Base-by-base conservation (phyloP, 2,797 vertebrate species). In the Pantherophis vulpinus region DNA sequence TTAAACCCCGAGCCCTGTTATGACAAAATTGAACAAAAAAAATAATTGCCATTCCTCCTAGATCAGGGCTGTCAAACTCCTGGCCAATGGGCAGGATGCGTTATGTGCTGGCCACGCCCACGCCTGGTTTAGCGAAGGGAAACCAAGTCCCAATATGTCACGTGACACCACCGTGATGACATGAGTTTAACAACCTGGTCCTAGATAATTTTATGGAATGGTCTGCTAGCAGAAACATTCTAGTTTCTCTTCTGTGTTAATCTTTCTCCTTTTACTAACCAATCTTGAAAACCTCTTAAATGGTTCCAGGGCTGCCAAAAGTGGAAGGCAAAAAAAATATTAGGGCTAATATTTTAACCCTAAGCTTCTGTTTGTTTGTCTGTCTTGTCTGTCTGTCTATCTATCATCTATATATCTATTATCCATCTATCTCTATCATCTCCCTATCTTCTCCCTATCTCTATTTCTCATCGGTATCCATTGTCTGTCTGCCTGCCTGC, bases 61-160 rank as follows among this genome's bases (percentile, higher is more conserved):
- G 5, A 8, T 70, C n/a, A 32, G 14, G 27, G 11, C 61, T 63
- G 61, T 29, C 10, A 29, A 63, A 63, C 61, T 29, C 27, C 11
- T 1, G 1, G 3, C 25, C 60, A 3, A 1, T 1, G 10, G 25
- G 25, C 25, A 4, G 10, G 25, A 63, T 63, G 60, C 3, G 3
- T 29, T 10, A 63, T 10, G 0, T 1, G 0, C 10, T 12, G 25
- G 1, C 25, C 60, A 12, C 0, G 3, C 60, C 25, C 25, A 27
- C 0, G 3, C 25, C 25, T 63, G 25, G 60, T 63, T 27, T 63
- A 63, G 3, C 11, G 1, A 63, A 63, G 61, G 61, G 61, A 4
- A 63, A 63, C 61, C 4, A 63, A 63, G 27, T 63, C 27, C 27
- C 4, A 11, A 29, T 63, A 63, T 11, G 60, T 29, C 10, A 63